Base-by-base conservation (phyloP, 2,888 invertebrate species). In the Mimachlamys varia region DNA sequence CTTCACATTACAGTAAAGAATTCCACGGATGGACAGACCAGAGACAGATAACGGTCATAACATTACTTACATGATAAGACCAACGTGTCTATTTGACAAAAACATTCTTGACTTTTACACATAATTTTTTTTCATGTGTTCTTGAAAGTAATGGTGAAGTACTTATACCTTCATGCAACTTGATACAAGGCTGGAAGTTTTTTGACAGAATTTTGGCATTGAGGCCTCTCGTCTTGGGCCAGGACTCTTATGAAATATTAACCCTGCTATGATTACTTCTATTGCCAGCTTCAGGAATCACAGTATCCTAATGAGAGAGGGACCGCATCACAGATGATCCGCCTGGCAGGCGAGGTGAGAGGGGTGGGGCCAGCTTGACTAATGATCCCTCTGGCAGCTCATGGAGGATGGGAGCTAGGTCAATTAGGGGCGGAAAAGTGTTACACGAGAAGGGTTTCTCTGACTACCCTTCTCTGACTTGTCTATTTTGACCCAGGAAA, bases 181-280 rank as follows among this genome's bases (percentile, higher is more conserved):
- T 76, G 76, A 76, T 76, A 76, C 76, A 76, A 76, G 76, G 17
- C 76, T 27, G 76, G 4, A 33, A 4, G 27, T 76, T 76, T 76
- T 76, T 76, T 76, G 76, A 76, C 76, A 76, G 76, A 33, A 76
- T 76, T 76, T 76, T 76, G 76, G 76, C 76, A 76, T 76, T 33
- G 13, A 33, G 7, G 33, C 76, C 0, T 76, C 33, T 33, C 33
- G 33, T 76, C 76, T 76, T 76, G 76, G 33, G 76, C 15, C 17
- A 33, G 76, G 19, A 76, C 27, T 76, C 27, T 27, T 76, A 76
- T 76, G 76, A 76, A 33, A 76, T 76, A 76, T 76, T 76, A 76
- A 76, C 76, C 12, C 22, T 76, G 15, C 76, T 27, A 76, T 76
- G 76, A 76, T 76, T 22, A 33, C 33, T 15, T 13, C 10, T 76